Percentiles rank a stretch among this genome's conserved stretches.
Conservation (phyloP, 2,888 invertebrate genomes). For the Ptilodon capucinus region DNA sequence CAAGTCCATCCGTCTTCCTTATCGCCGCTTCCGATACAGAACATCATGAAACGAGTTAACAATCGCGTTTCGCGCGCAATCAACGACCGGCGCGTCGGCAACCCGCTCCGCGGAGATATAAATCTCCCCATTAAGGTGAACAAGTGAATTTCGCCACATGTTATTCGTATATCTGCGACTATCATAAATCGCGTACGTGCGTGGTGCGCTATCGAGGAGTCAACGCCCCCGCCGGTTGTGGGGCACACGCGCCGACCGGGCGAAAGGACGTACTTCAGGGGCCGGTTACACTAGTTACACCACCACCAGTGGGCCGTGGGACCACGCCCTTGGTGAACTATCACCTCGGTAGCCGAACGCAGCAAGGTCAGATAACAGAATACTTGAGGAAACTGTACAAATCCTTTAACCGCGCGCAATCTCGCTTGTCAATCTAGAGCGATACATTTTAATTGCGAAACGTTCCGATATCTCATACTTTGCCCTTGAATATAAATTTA, state of each 20-base stretch:
- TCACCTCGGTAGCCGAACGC: constrained; percentile 2
- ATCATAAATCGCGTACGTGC: constrained; percentile 53
- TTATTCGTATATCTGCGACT: constrained; percentile 43
- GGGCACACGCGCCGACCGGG: constrained; percentile 45
- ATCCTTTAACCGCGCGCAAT: constrained; percentile 6
- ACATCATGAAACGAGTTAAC: constrained; percentile 30
- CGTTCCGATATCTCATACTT: constrained; percentile 7
- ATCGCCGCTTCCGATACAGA: constrained; percentile 22
- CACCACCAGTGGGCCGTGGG: constrained; percentile 14
- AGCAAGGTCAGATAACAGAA: background rate
- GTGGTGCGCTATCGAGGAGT: constrained; percentile 35
- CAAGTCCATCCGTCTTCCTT: constrained; percentile 25
- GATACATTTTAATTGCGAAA: constrained; percentile 13
- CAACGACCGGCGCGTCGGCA: constrained; percentile 14
- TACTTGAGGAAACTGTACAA: constrained; percentile 6
- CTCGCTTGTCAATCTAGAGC: constrained; percentile 9
- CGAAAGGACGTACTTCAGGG: constrained; percentile 50
- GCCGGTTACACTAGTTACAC: constrained; percentile 27
- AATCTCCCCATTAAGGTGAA: constrained; percentile 48
- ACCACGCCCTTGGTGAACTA: constrained; percentile 10
- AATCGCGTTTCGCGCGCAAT: constrained; percentile 19
- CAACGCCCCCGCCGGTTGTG: constrained; percentile 38
- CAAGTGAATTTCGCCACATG: constrained; percentile 55
- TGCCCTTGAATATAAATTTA: constrained; percentile 10
- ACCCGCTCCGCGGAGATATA: constrained; percentile 28